These are phyloP conservation scores for pig (Sus scrofa) DNA, from an alignment of 2,113 vertebrate genomes.

Conservation along the genomic window T2T-Sscrofa CM000812.6:37083501-37084000, in stretches of 20 bases:
- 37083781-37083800: not conserved
- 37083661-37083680: not conserved
- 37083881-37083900: not conserved
- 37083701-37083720: too few relatives aligned
- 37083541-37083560: not conserved
- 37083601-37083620: constrained; percentile 42
- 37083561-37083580: not conserved
- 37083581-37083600: not conserved
- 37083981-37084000: too few relatives aligned
- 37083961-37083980: too few relatives aligned
- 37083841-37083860: not conserved
- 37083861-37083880: not conserved
- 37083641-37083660: not conserved
- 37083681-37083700: not conserved
- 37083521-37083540: not conserved
- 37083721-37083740: not conserved
- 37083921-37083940: not conserved
- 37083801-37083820: not conserved
- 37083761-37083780: fast-evolving
- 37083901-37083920: not conserved
- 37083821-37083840: not conserved
- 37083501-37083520: not conserved
- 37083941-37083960: too few relatives aligned
- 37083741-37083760: not conserved
- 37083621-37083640: not conserved